phyloP scores from a whole-genome alignment of 2,888 invertebrate species.

The Amblyteles armatorius region DNA sequence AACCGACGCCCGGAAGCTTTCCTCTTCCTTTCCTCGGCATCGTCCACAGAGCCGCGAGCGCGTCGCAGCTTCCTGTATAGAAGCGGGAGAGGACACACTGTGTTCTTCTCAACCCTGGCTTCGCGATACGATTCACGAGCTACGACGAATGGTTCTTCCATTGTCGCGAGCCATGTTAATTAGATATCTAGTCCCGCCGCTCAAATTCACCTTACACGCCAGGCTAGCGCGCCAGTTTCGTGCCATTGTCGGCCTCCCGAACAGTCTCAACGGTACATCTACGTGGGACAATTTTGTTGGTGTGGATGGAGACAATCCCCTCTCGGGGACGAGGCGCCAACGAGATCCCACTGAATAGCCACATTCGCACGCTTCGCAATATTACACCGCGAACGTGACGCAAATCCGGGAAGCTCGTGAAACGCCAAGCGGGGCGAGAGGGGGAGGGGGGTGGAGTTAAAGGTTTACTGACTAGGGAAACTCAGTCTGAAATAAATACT shows the following conservation, averaged over 20 bases:
- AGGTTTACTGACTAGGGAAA: background rate
- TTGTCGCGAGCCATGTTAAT: constrained; percentile 83
- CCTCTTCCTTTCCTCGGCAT: constrained; percentile 55
- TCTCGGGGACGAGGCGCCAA: constrained; percentile 68
- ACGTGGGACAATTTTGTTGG: background rate
- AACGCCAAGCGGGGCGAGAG: background rate
- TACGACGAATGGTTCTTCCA: constrained; percentile 82
- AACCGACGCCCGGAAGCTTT: constrained; percentile 8
- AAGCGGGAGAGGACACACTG: constrained; percentile 25
- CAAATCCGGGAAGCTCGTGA: constrained; percentile 73
- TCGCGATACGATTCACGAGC: constrained; percentile 80
- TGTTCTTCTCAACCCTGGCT: constrained; percentile 36
- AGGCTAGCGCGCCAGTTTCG: constrained; percentile 52
- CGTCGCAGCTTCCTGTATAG: constrained; percentile 2
- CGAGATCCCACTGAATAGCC: constrained; percentile 71
- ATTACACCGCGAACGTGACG: constrained; percentile 77
- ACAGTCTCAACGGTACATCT: constrained; percentile 11
- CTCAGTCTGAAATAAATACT: background rate
- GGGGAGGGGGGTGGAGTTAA: constrained; percentile 5
- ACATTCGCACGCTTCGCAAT: constrained; percentile 72
- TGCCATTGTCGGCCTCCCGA: constrained; percentile 50
- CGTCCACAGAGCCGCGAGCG: constrained; percentile 39
- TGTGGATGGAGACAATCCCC: constrained; percentile 52
- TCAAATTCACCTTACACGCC: constrained; percentile 82
- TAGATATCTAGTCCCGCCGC: constrained; percentile 83